These are phyloP conservation scores for Theonella swinhoei DNA, from an alignment of 37 sponge, comb jelly and placozoan species.

Conservation along the genomic window DNA sequence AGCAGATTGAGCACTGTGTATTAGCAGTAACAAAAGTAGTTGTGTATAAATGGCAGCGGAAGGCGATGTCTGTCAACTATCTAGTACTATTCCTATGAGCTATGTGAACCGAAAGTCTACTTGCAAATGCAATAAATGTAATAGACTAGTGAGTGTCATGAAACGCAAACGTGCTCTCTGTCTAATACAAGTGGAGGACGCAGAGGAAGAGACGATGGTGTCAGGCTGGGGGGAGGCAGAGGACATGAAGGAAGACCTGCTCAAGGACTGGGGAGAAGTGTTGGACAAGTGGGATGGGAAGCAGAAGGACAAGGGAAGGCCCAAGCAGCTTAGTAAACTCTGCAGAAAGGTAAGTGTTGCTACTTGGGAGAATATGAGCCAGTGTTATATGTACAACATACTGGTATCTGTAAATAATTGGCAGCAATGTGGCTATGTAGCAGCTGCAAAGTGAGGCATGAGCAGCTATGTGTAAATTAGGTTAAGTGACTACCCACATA, in stretches of 20 bases:
- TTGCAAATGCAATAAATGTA: too few relatives aligned
- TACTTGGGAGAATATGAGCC: not conserved
- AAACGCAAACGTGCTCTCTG: too few relatives aligned
- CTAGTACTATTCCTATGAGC: too few relatives aligned
- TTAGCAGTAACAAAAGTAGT: too few relatives aligned
- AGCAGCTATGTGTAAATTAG: too few relatives aligned
- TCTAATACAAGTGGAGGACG: constrained; percentile 8
- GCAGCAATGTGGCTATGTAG: not conserved
- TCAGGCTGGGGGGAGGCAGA: constrained; percentile 84
- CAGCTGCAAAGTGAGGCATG: too few relatives aligned
- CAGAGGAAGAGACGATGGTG: constrained; percentile 74
- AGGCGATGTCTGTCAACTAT: too few relatives aligned
- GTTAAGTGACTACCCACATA: too few relatives aligned
- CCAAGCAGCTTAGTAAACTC: constrained; percentile 77
- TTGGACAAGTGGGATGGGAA: constrained; percentile 83
- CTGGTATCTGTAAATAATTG: constrained; percentile 15
- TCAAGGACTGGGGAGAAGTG: constrained; percentile 71
- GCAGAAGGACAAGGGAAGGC: constrained; percentile 57
- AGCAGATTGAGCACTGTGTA: too few relatives aligned
- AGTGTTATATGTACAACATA: not conserved
- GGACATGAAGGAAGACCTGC: constrained; percentile 69
- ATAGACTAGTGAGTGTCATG: too few relatives aligned
- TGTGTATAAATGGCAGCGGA: too few relatives aligned
- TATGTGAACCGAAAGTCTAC: too few relatives aligned
- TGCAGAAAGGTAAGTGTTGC: constrained; percentile 66